Evolutionary conservation across 2,888 invertebrate genomes (phyloP), one percentile per base, ranked within the genome.

Genomic region (Ormia ochracea): DNA sequence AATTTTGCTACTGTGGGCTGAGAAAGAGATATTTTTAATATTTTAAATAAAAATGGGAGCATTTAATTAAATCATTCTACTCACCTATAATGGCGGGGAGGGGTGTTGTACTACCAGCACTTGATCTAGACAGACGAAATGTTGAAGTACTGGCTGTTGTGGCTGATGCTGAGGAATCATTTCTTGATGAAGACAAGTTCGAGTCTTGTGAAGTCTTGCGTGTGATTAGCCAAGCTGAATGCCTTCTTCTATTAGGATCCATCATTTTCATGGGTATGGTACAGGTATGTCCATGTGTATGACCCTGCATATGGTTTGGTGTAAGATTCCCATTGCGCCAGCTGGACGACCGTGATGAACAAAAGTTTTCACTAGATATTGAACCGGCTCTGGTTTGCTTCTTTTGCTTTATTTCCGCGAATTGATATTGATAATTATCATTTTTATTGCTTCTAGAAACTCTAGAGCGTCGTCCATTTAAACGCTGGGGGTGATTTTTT

Each of bases 131-230:
- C 85, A 96, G 93, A 79, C 96, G 92, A 94, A 96, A 97, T 69
- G 96, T 96, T 85, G 96, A 95, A 17, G 97, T 97, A 85, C 95
- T 96, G 52, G 96, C 96, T 1, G 96, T 96, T 17, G 96, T 96
- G 26, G 96, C 96, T 5, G 96, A 96, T 1, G 96, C 96, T 0
- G 96, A 96, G 12, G 96, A 97, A 89, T 97, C 97, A 90, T 97
- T 97, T 63, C 97, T 91, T 21, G 96, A 96, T 84, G 95, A 96
- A 54, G 96, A 96, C 82, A 97, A 90, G 90, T 96, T 97, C 4
- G 97, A 97, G 88, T 97, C 97, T 89, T 97, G 96, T 10, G 96
- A 96, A 0, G 96, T 96, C 90, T 97, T 97, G 65, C 96, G 91
- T n/a, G 96, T 96, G 26, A 96, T 94, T 78, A 96, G 91, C 96